Evolutionary conservation across 2,113 vertebrate species (phyloP).

Genomic region (Glaucidium brasilianum): DNA sequence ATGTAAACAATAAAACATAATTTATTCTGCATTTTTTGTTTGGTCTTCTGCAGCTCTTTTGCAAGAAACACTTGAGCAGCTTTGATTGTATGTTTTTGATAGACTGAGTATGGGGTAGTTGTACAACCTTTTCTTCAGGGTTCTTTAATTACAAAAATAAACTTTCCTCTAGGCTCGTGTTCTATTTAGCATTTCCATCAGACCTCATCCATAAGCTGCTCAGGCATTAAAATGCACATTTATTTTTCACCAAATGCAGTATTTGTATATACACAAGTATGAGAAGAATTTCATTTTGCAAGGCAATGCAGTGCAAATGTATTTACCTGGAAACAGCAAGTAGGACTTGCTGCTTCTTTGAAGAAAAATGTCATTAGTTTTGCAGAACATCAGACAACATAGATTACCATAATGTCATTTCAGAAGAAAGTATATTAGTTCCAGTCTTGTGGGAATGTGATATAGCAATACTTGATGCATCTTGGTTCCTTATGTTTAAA

Average conservation of each 20-base stretch:
- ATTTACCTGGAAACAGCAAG: not conserved
- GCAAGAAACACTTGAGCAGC: not conserved
- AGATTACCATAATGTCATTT: not conserved
- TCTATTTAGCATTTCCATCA: not conserved
- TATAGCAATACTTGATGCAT: not conserved
- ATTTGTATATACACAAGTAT: not conserved
- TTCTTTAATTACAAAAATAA: not conserved
- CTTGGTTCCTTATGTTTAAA: not conserved
- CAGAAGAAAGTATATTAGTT: not conserved
- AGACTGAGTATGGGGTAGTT: not conserved
- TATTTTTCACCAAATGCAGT: not conserved
- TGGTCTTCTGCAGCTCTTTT: not conserved
- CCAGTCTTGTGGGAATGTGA: not conserved
- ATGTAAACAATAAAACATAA: not conserved
- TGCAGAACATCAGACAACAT: not conserved
- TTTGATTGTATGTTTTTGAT: not conserved
- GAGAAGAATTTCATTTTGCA: not conserved
- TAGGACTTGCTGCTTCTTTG: not conserved
- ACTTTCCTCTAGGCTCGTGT: accelerated
- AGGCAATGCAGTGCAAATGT: not conserved
- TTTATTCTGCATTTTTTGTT: not conserved
- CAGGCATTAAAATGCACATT: not conserved
- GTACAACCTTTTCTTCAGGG: not conserved
- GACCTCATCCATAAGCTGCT: not conserved
- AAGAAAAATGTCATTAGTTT: not conserved